Evolutionary conservation across 2,113 vertebrate genomes (phyloP).

Genomic region (Pomatorhinus ruficollis): DNA sequence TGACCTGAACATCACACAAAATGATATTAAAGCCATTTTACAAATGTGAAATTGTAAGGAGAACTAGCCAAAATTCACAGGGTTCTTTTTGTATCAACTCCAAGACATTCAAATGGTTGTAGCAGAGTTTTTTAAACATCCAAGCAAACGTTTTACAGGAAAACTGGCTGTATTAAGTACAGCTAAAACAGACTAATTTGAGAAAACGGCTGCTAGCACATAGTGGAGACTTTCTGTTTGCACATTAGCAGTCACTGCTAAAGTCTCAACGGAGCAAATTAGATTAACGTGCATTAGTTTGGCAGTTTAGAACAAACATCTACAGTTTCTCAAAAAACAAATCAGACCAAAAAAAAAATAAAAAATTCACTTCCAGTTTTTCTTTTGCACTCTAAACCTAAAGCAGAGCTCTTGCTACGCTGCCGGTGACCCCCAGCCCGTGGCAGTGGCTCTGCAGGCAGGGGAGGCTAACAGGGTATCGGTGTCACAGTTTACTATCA

Average conservation of each 20-base stretch:
- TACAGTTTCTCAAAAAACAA: background rate
- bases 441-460: background rate
- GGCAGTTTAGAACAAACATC: background rate
- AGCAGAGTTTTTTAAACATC: background rate
- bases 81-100: background rate
- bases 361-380: background rate
- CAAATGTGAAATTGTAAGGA: background rate
- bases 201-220: background rate
- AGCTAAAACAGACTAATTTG: background rate
- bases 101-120: background rate
- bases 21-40: background rate
- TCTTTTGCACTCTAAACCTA: background rate
- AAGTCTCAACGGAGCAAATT: background rate
- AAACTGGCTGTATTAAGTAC: background rate
- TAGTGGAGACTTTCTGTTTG: background rate
- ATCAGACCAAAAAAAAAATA: background rate
- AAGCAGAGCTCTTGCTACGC: background rate
- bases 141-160: background rate
- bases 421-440: background rate
- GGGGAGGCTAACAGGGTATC: constrained; percentile 30
- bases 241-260: background rate
- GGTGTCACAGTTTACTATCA: constrained; percentile 53
- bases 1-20: background rate
- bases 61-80: background rate
- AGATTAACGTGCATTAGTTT: background rate